phyloP scores from a whole-genome alignment of 2,797 vertebrate genomes.

The Triplophysa yarkandensis region DNA sequence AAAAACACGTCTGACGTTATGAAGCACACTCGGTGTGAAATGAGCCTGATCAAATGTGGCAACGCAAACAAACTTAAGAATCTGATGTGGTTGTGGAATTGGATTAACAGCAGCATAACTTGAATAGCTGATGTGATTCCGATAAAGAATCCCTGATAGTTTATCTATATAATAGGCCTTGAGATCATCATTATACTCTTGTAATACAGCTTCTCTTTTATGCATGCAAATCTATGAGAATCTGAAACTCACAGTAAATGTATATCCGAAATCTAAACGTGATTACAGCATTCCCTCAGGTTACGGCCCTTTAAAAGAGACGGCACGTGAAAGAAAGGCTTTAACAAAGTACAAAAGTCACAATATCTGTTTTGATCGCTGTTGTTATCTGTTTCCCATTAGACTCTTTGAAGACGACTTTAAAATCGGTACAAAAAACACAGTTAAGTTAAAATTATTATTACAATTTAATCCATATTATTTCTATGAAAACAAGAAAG shows the following conservation, averaged over 20 bases:
- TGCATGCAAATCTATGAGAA: constrained; percentile 75
- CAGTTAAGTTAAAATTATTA: background rate
- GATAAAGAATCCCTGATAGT: constrained; percentile 82
- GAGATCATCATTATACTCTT: constrained; percentile 74
- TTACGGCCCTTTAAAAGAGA: constrained; percentile 21
- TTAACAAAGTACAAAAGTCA: constrained; percentile 16
- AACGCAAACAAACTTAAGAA: constrained; percentile 50
- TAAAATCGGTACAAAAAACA: background rate
- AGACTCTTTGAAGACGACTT: constrained; percentile 13
- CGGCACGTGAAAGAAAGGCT: background rate
- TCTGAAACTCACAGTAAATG: constrained; percentile 54
- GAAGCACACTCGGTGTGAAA: constrained; percentile 14
- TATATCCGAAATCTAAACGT: constrained; percentile 7
- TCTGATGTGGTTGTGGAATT: constrained; percentile 73
- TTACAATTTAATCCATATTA: background rate
- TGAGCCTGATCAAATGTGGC: constrained; percentile 69
- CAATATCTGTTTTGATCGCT: constrained; percentile 20
- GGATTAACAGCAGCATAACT: constrained; percentile 76
- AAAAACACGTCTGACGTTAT: background rate
- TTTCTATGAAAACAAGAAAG: background rate
- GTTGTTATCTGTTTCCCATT: constrained; percentile 11
- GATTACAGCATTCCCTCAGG: constrained; percentile 24
- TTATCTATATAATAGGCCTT: constrained; percentile 73
- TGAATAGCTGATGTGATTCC: constrained; percentile 77
- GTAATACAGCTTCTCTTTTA: constrained; percentile 73